phyloP scores from a whole-genome alignment of 2,113 vertebrate species.

The Danionella cerebrum region DNA sequence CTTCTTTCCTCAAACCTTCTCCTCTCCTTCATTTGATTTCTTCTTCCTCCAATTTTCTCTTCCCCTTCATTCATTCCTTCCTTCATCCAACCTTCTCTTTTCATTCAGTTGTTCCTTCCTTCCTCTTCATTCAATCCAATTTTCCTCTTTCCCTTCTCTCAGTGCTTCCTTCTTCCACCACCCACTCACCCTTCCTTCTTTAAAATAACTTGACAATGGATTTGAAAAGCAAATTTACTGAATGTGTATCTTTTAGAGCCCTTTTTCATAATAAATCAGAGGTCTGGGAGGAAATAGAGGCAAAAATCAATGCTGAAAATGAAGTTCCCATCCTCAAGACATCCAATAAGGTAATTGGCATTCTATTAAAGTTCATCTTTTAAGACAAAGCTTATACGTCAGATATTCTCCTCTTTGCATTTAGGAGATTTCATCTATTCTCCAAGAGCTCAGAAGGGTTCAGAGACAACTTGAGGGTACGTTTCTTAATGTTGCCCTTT shows the following conservation, averaged over 20 bases:
- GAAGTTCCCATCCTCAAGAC: conserved; percentile 91
- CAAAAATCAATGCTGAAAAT: conserved; percentile 84
- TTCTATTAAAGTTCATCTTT: not conserved
- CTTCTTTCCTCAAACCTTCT: too few species aligned
- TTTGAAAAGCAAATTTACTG: too few species aligned
- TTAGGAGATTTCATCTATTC: conserved; percentile 88
- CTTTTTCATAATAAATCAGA: conserved; percentile 84
- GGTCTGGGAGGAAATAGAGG: conserved; percentile 89
- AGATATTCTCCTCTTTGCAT: not conserved
- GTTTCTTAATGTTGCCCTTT: conserved; percentile 4
- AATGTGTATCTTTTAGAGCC: conserved; percentile 60
- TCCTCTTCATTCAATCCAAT: too few species aligned
- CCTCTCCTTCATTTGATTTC: too few species aligned
- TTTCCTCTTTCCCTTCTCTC: too few species aligned
- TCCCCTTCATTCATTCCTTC: too few species aligned
- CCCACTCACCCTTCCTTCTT: too few species aligned
- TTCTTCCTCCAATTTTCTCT: too few species aligned
- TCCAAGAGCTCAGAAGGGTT: conserved; percentile 85
- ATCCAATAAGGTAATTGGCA: conserved; percentile 79
- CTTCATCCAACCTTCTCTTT: too few species aligned
- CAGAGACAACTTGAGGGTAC: conserved; percentile 92
- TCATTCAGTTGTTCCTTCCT: too few species aligned
- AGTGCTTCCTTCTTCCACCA: too few species aligned
- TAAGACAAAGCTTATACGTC: not conserved
- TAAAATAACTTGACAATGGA: too few species aligned